Evolutionary conservation across 2,113 vertebrate species (phyloP).

Genomic region (Megalops atlanticus): DNA sequence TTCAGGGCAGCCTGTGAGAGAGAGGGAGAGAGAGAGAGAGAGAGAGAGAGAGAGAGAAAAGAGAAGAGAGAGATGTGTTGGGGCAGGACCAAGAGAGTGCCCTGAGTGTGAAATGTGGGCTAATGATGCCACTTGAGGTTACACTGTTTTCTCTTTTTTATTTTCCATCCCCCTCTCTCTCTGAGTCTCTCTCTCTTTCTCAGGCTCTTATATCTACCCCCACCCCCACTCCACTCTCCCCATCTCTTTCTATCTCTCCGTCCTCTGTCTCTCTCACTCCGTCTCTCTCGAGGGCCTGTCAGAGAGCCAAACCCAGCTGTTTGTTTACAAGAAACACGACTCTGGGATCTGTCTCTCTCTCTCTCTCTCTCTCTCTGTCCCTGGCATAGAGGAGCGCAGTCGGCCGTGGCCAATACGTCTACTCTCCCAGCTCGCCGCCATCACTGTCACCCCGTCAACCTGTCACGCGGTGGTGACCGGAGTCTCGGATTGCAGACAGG

Average conservation of each 20-base stretch:
- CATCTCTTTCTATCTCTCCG: too few species aligned
- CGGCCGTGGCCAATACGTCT: too few species aligned
- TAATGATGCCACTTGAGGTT: slow-evolving; percentile 15
- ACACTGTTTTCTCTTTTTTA: background rate
- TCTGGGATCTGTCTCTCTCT: background rate
- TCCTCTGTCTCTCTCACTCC: background rate
- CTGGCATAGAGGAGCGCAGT: too few species aligned
- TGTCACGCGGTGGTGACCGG: too few species aligned
- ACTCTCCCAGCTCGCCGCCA: background rate
- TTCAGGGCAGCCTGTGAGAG: too few species aligned
- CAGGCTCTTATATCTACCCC: too few species aligned
- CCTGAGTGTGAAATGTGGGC: background rate
- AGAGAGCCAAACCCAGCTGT: slow-evolving; percentile 10
- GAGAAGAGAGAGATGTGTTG: background rate
- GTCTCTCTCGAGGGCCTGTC: background rate
- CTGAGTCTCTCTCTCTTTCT: background rate
- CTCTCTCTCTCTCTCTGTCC: background rate
- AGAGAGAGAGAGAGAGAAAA: background rate
- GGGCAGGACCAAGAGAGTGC: too few species aligned
- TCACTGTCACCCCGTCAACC: background rate
- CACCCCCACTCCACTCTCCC: too few species aligned
- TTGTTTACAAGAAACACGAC: slow-evolving; percentile 19
- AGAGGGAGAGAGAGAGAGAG: slow-evolving; percentile 29
- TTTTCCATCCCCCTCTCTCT: background rate
- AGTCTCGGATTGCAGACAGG: too few species aligned